Base-by-base conservation (phyloP, 2,888 invertebrate species). In the Halocaridina rubra region DNA sequence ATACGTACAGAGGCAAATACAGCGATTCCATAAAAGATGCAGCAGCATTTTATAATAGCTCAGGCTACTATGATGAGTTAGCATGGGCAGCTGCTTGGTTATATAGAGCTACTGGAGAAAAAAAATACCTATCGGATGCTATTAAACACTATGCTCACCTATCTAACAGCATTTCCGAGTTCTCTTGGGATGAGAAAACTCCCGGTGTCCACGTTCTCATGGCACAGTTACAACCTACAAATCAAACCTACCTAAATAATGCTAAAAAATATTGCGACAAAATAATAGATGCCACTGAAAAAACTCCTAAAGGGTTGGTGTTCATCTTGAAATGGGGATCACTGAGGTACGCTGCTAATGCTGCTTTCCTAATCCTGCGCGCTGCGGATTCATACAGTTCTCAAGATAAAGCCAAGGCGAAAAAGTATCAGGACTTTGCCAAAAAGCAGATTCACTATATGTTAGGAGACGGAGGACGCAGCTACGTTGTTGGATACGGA, bases 51-150 rank as follows among this genome's bases (percentile, higher is more conserved):
- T 89, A 89, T 82, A 74, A 57, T 87, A 86, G 92, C 89, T 91
- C 92, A 0, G 93, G 92, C 80, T 93, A 92, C 88, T 92, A 92
- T 0, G 93, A 93, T 88, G 93, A 93, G 88, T 89, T 93, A 29
- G 92, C 92, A 0, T 93, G 93, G 93, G 92, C 92, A 0, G 93
- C 93, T 0, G 90, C 91, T 1, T 93, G 93, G 93, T 89, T 93
- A 3, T 92, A 91, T 90, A 92, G 91, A 88, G 93, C 93, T 3
- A 92, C 93, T 1, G 91, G 91, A 59, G 91, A 92, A 10, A 87
- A 90, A 0, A 89, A 90, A 59, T 93, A 92, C 88, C 89, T 93
- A 77, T 91, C 92, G 32, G 92, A 92, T 57, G 92, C 93, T 1
- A 91, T 24, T 3, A 46, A 30, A 7, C 79, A 79, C 33, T 79